These are phyloP conservation scores for Pogonomyrmex barbatus DNA, from an alignment of 1,140 invertebrate species.

Conservation along the genomic window DNA sequence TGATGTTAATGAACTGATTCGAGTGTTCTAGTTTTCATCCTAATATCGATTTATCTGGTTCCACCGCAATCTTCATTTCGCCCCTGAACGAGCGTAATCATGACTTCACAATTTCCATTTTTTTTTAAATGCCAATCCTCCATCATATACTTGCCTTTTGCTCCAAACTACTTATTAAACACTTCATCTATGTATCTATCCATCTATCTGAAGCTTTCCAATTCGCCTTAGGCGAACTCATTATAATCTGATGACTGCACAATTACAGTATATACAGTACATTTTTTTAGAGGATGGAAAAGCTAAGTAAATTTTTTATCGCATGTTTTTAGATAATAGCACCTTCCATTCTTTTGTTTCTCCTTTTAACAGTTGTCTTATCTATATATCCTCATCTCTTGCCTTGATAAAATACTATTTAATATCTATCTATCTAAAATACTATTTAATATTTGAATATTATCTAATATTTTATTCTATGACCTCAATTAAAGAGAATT, in stretches of 20 bases:
- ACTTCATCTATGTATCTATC: constrained; percentile 3
- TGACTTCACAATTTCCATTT: constrained; percentile 13
- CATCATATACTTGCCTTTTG: background rate
- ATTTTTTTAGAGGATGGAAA: too few relatives aligned
- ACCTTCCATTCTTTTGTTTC: background rate
- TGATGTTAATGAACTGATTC: background rate
- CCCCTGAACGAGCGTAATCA: constrained; percentile 21
- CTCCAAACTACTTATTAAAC: constrained; percentile 20
- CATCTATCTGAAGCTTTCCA: background rate
- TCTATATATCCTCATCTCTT: too few relatives aligned
- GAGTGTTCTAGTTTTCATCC: constrained; percentile 5
- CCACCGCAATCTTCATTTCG: constrained; percentile 20
- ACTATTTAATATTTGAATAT: background rate
- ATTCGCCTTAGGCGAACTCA: constrained; percentile 4
- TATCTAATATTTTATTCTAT: background rate
- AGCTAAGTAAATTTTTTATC: background rate
- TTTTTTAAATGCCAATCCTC: constrained; percentile 6
- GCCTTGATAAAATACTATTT: too few relatives aligned
- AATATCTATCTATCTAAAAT: too few relatives aligned
- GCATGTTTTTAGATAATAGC: background rate
- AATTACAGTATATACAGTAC: background rate
- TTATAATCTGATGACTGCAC: background rate
- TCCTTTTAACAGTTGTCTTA: background rate
- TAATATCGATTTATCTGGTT: background rate
- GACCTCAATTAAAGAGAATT: background rate